These are phyloP conservation scores for Stenotaenia linearis DNA, from an alignment of 2,888 invertebrate genomes.

Conservation along the genomic window DNA sequence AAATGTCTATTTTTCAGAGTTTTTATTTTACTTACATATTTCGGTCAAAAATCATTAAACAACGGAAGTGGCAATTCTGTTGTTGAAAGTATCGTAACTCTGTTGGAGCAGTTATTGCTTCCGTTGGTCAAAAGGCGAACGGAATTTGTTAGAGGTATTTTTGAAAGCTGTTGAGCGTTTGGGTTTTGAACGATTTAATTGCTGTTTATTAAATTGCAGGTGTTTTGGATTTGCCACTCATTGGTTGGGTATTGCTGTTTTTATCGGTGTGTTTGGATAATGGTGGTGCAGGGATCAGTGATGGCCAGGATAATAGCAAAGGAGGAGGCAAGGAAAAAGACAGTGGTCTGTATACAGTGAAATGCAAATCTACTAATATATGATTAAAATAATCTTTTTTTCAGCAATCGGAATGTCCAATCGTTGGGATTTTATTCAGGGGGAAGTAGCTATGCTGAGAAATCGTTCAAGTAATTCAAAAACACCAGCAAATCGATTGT, in stretches of 20 bases:
- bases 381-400: background rate
- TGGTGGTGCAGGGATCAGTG: slow-evolving; percentile 1
- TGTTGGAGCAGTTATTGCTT: slow-evolving; percentile 29
- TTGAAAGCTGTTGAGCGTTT: background rate
- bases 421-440: slow-evolving; percentile 88
- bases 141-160: slow-evolving; percentile 27
- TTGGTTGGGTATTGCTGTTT: slow-evolving; percentile 71
- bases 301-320: background rate
- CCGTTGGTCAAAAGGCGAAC: slow-evolving; percentile 27
- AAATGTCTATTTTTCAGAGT: slow-evolving; percentile 58
- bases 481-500: slow-evolving; percentile 39
- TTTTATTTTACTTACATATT: slow-evolving; percentile 76
- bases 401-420: slow-evolving; percentile 44
- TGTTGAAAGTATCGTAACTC: slow-evolving; percentile 33
- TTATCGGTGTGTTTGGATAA: slow-evolving; percentile 64
- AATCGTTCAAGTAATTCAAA: slow-evolving; percentile 36
- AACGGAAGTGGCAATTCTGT: slow-evolving; percentile 50
- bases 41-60: slow-evolving; percentile 73
- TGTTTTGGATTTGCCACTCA: slow-evolving; percentile 58
- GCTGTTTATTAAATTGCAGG: too few species aligned
- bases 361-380: background rate
- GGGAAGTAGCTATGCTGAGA: slow-evolving; percentile 57
- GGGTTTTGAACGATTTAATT: background rate
- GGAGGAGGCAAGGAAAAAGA: background rate
- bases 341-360: background rate